These are phyloP conservation scores for Plectrocnemia conspersa DNA, from an alignment of 1,140 invertebrate genomes.

Conservation along the genomic window DNA sequence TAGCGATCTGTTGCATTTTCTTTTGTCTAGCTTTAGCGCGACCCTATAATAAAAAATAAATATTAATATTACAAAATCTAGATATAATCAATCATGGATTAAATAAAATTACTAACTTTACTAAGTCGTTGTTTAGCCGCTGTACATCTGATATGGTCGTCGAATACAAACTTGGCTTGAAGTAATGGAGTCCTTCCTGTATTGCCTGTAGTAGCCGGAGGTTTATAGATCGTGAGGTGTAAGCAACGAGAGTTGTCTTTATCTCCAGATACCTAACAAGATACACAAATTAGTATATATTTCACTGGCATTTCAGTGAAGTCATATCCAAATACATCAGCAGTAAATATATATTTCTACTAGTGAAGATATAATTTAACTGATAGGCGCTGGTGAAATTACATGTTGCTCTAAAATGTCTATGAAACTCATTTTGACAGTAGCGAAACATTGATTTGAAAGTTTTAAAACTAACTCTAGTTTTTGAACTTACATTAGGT, in stretches of 20 bases:
- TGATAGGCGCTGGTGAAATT: too few species aligned
- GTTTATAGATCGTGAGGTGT: conserved; percentile 90
- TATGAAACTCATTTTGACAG: too few species aligned
- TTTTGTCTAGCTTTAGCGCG: conserved; percentile 90
- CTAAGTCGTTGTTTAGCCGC: conserved; percentile 80
- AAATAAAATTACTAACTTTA: conserved; percentile 55
- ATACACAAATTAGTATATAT: too few species aligned
- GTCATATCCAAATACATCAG: too few species aligned
- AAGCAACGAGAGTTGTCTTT: conserved; percentile 95
- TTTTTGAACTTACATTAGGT: too few species aligned
- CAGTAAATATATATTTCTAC: too few species aligned
- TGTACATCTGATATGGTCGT: conserved; percentile 98
- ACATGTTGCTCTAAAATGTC: too few species aligned
- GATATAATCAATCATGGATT: neutral
- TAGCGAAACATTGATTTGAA: too few species aligned
- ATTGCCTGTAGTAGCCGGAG: conserved; percentile 54
- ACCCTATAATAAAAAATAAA: conserved; percentile 59
- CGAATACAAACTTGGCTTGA: conserved; percentile 92
- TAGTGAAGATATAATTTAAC: too few species aligned
- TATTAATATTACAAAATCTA: neutral
- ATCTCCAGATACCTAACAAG: conserved; percentile 72
- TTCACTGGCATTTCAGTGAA: too few species aligned
- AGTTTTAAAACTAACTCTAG: too few species aligned
- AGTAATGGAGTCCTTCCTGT: conserved; percentile 72
- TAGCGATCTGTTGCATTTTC: conserved; percentile 93